Conservation (phyloP, 2,888 invertebrate genomes). For the Aquatica leii region DNA sequence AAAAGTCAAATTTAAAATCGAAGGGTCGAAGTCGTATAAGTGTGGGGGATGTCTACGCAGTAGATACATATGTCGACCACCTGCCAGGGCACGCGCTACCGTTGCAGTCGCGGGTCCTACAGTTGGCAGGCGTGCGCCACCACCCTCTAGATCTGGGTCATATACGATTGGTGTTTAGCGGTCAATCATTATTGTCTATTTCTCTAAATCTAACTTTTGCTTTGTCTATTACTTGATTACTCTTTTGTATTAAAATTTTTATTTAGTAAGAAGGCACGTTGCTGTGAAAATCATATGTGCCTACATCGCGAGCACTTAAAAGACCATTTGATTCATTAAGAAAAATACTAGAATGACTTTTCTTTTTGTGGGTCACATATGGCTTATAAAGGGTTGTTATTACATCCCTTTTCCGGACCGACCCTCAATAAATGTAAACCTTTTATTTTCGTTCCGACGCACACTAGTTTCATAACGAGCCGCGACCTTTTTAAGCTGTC, state of each 20-base stretch:
- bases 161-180: conserved; percentile 20
- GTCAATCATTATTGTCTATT: conserved; percentile 22
- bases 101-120: conserved; percentile 43
- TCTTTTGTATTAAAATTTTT: no score
- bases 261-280: no score
- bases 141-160: conserved; percentile 41
- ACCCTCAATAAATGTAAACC: conserved; percentile 45
- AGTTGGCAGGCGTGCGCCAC: conserved; percentile 50
- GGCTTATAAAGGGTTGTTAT: conserved; percentile 56
- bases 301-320: no score
- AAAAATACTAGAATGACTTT: conserved; percentile 35
- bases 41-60: conserved; percentile 31
- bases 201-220: conserved; percentile 11
- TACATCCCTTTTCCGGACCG: conserved; percentile 55
- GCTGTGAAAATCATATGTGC: no score
- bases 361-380: conserved; percentile 54
- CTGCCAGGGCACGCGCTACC: conserved; percentile 48
- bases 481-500: conserved; percentile 43
- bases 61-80: conserved; percentile 48
- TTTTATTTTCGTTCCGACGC: conserved; percentile 50
- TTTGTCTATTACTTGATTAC: no score
- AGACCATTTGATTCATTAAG: conserved; percentile 21
- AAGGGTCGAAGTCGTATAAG: conserved; percentile 34
- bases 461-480: conserved; percentile 43
- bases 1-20: conserved; percentile 25